Evolutionary conservation across 2,797 vertebrate species (phyloP), one percentile per base, ranked within the genome.

Genomic region (Oreonectes daqikongensis): DNA sequence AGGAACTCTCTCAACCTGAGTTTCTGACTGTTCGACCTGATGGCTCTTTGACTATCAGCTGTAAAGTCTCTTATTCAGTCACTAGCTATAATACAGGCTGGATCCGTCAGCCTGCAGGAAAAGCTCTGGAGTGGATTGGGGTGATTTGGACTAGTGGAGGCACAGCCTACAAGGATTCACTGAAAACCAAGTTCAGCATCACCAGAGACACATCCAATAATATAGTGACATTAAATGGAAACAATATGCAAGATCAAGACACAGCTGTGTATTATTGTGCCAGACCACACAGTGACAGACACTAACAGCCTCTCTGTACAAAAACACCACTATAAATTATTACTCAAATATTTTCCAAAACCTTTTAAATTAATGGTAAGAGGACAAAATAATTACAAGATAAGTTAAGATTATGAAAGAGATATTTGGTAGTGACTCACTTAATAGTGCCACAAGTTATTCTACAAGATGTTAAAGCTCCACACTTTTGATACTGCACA

Each of bases 211-310:
- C 71, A 1, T 61, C 42, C 40, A 73, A 3, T 35, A 64, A 73
- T 28, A 38, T 44, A 73, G 20, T 73, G 35, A 73, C 59, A 64
- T 20, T 72, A 40, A 22, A 61, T 14, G 70, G 70, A 46, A 44
- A 28, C 1, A 77, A 77, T 15, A 50, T 77, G 28, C 17, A 52
- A 68, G 20, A 66, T 68, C 30, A 61, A 38, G 74, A 77, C 66
- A 63, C 75, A 77, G 75, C 55, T 50, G 75, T 69, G 65, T 76
- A 76, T 77, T 70, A 77, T 59, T 70, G 75, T 53, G 74, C 74
- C 26, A 68, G 0, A 57, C 0, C 1, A 0, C 66, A 69, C 66
- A 63, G 24, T 78, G 68, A 71, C 15, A 77, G 0, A 69, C 1
- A 0, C 5, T 2, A 76, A 26, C 15, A 48, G 26, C 0, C 9